phyloP scores from a whole-genome alignment of 2,888 invertebrate species.

The Drosophila leonis region DNA sequence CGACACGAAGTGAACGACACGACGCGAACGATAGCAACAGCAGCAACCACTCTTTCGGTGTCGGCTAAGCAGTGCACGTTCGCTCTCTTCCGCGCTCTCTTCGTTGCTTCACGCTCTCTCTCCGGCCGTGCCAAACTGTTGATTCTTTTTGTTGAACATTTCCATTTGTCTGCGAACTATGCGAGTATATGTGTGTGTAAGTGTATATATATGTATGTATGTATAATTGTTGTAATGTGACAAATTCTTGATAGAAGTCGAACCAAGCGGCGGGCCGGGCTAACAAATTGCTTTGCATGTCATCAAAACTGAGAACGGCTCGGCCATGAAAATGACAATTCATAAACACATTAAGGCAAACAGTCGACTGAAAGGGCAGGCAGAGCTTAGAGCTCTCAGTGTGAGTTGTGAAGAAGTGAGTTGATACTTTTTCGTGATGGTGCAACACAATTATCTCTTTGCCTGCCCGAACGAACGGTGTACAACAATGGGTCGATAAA shows the following conservation, averaged over 20 bases:
- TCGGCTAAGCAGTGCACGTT: conserved; percentile 67
- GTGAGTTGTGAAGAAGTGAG: conserved; percentile 31
- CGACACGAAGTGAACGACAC: conserved; percentile 12
- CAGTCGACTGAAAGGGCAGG: conserved; percentile 19
- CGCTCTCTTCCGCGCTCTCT: conserved; percentile 9
- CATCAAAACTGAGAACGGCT: conserved; percentile 38
- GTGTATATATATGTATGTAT: not conserved
- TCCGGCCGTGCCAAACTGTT: conserved; percentile 67
- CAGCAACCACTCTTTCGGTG: conserved; percentile 37
- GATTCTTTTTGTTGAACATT: conserved; percentile 53
- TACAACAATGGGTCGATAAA: conserved; percentile 10
- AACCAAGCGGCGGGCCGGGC: conserved; percentile 17
- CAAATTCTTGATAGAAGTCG: conserved; percentile 44
- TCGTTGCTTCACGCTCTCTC: not conserved
- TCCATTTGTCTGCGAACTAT: conserved; percentile 6
- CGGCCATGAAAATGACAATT: conserved; percentile 46
- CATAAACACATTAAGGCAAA: conserved; percentile 63
- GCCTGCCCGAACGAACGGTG: conserved; percentile 13
- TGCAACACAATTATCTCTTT: conserved; percentile 50
- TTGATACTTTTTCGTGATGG: conserved; percentile 33
- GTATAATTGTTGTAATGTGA: conserved; percentile 39
- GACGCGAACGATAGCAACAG: not conserved
- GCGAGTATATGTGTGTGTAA: no score
- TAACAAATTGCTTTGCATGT: conserved; percentile 55
- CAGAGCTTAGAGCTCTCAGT: conserved; percentile 9